Conservation (phyloP, 2,113 vertebrate genomes). For the Daboia siamensis region DNA sequence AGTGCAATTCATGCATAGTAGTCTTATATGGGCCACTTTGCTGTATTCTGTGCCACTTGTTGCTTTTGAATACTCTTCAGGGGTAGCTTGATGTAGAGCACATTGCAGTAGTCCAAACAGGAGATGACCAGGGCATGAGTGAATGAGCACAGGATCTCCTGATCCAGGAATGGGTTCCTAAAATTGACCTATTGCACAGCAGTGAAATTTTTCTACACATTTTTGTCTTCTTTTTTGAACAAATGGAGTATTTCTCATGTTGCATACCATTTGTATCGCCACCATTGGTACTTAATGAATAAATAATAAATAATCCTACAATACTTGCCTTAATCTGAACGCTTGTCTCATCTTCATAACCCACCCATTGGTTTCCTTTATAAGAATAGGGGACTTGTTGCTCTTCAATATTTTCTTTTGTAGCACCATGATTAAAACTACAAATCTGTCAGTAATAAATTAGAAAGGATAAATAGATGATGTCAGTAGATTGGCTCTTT, state of each 20-base stretch:
- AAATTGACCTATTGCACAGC: neutral
- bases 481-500: neutral
- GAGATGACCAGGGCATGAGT: neutral
- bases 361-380: slow-evolving; percentile 67
- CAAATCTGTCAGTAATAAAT: neutral
- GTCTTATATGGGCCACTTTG: neutral
- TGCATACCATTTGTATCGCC: neutral
- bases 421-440: neutral
- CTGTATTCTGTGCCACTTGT: neutral
- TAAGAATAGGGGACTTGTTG: slow-evolving; percentile 69
- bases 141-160: neutral
- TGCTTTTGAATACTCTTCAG: neutral
- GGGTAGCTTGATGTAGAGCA: neutral
- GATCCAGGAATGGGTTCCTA: neutral
- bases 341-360: slow-evolving; percentile 74
- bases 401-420: slow-evolving; percentile 38
- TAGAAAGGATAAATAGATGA: neutral
- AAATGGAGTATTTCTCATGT: neutral
- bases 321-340: slow-evolving; percentile 66
- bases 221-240: neutral
- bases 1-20: no score
- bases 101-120: neutral
- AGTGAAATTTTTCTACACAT: neutral
- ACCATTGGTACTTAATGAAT: neutral
- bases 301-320: neutral